Base-by-base conservation (phyloP, 2,797 vertebrate genomes). In the Crenuchus spilurus region DNA sequence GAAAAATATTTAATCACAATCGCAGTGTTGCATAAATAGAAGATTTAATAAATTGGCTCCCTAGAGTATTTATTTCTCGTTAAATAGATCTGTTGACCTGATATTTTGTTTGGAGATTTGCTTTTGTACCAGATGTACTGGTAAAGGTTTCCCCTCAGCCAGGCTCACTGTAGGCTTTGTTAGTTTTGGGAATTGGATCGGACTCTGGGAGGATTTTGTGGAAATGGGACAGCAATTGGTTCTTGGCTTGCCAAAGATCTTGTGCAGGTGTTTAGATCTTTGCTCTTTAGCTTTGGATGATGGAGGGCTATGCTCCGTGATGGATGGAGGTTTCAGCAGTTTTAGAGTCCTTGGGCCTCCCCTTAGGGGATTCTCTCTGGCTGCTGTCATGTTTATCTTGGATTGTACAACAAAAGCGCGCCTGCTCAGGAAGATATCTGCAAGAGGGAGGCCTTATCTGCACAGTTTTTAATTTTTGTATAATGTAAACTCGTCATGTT, bases 331-430 rank as follows among this genome's bases (percentile, higher is more conserved):
- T 66, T 61, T 61, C 54, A 33, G 30, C 54, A 4, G 13, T 33
- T 31, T 3, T 10, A 33, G 16, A 4, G 28, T 11, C 54, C 16
- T 1, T 20, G 52, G 63, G 39, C 28, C 8, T 60, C 69, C 77
- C 66, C 76, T 54, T 65, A 62, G 24, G 52, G 71, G 65, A 55
- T 81, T 72, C 80, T 55, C 77, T 69, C 31, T 63, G 46, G 63
- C 57, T 42, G 1, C 16, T 78, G 51, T 52, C 18, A 63, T 76
- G 80, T 84, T 89, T 81, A 84, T 85, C 76, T 39, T 79, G 73
- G 86, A 46, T 72, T 70, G 72, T 84, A 80, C 82, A 87, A 83
- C 73, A 81, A 83, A 84, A 84, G 83, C 79, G 85, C 87, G 85
- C 76, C 80, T 35, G 60, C 37, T 60, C 51, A 74, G 67, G 74